Base-by-base conservation (phyloP, 2,888 invertebrate genomes). In the Abrostola tripartita region DNA sequence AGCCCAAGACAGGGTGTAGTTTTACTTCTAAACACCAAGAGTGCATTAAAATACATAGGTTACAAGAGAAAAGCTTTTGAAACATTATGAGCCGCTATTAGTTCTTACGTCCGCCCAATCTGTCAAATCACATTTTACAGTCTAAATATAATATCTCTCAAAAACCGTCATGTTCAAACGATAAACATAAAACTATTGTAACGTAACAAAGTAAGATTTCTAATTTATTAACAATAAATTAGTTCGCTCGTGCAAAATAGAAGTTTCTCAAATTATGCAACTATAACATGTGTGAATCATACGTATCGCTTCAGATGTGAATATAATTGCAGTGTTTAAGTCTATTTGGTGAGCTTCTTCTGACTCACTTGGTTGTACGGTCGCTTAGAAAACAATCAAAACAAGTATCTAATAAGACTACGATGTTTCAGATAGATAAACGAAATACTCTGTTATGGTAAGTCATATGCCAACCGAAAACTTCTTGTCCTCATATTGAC, bases 221-320 rank as follows among this genome's bases (percentile, higher is more conserved):
- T 44, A 65, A 73, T 66, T 64, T 55, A 64, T 61, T 50, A 55
- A 75, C 75, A 66, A 65, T 68, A 53, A 64, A 65, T 68, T 58
- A 37, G 68, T 58, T 57, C 50, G 64, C 38, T 64, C 54, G 40
- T 64, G 65, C 55, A 64, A 72, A 79, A 78, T 65, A 66, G 61
- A 76, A 2, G 72, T 71, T 77, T 65, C 71, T 71, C 71, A 65
- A 71, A 14, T 81, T 77, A 75, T 69, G 77, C 68, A 79, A 81
- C 52, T 51, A 52, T 59, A 61, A 42, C 47, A 50, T 67, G 67
- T 37, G 60, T 78, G 81, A 79, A 71, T 74, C 81, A 81, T 65
- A 58, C 12, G 9, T 64, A 56, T 70, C 74, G 63, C 64, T 74
- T 74, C 54, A 61, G 70, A 74, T 66, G 61, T 49, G 62, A 78